Evolutionary conservation across 2,797 vertebrate species (phyloP).

Genomic region (Halcyon smyrnensis): DNA sequence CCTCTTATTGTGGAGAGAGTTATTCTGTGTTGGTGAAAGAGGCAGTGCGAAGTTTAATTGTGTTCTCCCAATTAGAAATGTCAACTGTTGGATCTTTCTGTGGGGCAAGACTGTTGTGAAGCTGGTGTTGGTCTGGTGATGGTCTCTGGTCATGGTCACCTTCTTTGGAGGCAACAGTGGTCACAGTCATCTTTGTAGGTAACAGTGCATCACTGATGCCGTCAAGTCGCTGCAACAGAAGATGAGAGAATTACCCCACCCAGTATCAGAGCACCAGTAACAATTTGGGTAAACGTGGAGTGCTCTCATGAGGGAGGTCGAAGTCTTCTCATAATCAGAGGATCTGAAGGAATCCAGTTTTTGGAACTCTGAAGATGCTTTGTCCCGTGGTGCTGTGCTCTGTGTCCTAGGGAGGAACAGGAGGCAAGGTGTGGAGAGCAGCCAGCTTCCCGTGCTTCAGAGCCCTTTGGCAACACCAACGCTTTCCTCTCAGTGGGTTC

Average conservation of each 20-base stretch:
- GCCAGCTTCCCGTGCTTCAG: neutral
- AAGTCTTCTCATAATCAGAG: neutral
- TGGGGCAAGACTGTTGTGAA: neutral
- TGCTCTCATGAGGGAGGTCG: neutral
- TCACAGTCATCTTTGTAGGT: neutral
- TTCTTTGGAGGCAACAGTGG: neutral
- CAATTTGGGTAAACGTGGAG: neutral
- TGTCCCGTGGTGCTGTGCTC: too few relatives aligned
- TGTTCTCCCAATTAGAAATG: neutral
- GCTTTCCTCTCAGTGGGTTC: neutral
- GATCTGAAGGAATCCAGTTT: neutral
- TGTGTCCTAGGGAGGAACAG: neutral
- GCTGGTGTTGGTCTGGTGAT: neutral
- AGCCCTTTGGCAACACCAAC: neutral
- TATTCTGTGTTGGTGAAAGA: neutral
- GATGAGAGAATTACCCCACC: accelerated
- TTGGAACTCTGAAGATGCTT: neutral
- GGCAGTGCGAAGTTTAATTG: neutral
- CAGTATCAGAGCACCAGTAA: accelerated
- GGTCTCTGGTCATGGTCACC: neutral
- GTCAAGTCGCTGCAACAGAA: neutral
- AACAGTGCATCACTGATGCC: neutral
- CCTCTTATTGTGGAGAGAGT: neutral
- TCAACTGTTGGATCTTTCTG: neutral
- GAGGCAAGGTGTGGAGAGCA: neutral